A percentile compares a stretch with the other conserved stretches of the same genome.
These are phyloP conservation scores for Diadema setosum DNA, from an alignment of 35 echinoderm and acorn worm genomes.

Conservation along the genomic window DNA sequence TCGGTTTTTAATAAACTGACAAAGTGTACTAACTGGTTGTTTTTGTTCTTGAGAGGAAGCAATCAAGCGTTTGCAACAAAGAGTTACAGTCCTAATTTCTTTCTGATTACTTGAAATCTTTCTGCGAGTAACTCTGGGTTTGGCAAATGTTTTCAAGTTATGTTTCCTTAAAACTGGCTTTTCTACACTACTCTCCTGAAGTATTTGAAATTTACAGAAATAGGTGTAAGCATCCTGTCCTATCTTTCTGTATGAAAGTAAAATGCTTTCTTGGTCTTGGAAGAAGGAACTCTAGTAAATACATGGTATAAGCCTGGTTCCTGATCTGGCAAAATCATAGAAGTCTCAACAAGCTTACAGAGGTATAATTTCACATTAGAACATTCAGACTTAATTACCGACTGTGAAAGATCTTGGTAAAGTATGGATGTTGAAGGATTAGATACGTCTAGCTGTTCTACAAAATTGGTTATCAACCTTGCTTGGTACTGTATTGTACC, in stretches of 20 bases:
- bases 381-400: slow-evolving; percentile 46
- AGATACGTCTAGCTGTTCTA: not conserved
- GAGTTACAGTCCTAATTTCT: slow-evolving; percentile 44
- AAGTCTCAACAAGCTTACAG: not conserved
- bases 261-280: slow-evolving; percentile 26
- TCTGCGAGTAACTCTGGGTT: slow-evolving; percentile 17
- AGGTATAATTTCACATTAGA: slow-evolving; percentile 36
- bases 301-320: slow-evolving; percentile 14
- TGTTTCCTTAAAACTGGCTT: slow-evolving; percentile 37
- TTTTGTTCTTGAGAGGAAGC: slow-evolving; percentile 37
- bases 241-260: slow-evolving; percentile 38
- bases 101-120: slow-evolving; percentile 47
- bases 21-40: not conserved
- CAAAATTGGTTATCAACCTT: slow-evolving; percentile 7
- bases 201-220: slow-evolving; percentile 40
- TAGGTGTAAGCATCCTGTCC: slow-evolving; percentile 1
- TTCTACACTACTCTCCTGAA: slow-evolving; percentile 23
- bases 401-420: slow-evolving; percentile 26
- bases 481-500: slow-evolving; percentile 50
- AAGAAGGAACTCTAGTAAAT: slow-evolving; percentile 9
- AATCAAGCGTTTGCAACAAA: slow-evolving; percentile 56
- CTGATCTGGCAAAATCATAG: slow-evolving; percentile 2
- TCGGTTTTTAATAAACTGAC: slow-evolving; percentile 67
- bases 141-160: slow-evolving; percentile 62
- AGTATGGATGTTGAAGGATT: not conserved